Percentiles rank a stretch among this genome's conserved stretches.
These are phyloP conservation scores for Amphiprion percula DNA, from an alignment of 2,113 vertebrate genomes.

Conservation along the genomic window DNA sequence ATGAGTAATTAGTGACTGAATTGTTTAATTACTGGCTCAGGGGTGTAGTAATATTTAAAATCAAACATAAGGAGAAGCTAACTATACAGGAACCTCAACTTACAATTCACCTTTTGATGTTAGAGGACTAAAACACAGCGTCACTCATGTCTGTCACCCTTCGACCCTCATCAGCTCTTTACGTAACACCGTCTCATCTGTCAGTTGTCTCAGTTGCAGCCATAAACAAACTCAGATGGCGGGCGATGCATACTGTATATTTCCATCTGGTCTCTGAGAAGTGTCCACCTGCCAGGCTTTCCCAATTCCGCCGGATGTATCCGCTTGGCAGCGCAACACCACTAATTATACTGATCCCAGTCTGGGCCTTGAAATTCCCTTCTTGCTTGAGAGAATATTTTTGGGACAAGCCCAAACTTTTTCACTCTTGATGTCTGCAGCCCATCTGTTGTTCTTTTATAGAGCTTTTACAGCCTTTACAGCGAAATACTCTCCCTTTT, in stretches of 20 bases:
- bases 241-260: slow-evolving; percentile 45
- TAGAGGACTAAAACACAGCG: slow-evolving; percentile 2
- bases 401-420: slow-evolving; percentile 52
- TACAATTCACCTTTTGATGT: background rate
- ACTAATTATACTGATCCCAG: slow-evolving; percentile 78
- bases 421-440: slow-evolving; percentile 56
- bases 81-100: background rate
- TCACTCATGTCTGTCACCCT: background rate
- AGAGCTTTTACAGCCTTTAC: slow-evolving; percentile 32
- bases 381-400: slow-evolving; percentile 58
- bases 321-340: slow-evolving; percentile 68
- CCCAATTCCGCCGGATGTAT: slow-evolving; percentile 67
- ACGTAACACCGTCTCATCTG: slow-evolving; percentile 29
- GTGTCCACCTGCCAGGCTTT: slow-evolving; percentile 71
- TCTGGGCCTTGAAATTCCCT: slow-evolving; percentile 71
- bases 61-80: background rate
- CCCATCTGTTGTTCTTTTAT: slow-evolving; percentile 60
- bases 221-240: slow-evolving; percentile 59
- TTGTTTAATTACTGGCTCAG: background rate
- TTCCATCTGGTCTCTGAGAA: slow-evolving; percentile 65
- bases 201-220: slow-evolving; percentile 23
- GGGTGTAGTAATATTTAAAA: background rate
- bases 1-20: no score
- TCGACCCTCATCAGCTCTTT: slow-evolving; percentile 1
- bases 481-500: slow-evolving; percentile 30